These are phyloP conservation scores for Cryptotis parvus DNA, from an alignment of 2,113 vertebrate species.

Conservation along the genomic window DNA sequence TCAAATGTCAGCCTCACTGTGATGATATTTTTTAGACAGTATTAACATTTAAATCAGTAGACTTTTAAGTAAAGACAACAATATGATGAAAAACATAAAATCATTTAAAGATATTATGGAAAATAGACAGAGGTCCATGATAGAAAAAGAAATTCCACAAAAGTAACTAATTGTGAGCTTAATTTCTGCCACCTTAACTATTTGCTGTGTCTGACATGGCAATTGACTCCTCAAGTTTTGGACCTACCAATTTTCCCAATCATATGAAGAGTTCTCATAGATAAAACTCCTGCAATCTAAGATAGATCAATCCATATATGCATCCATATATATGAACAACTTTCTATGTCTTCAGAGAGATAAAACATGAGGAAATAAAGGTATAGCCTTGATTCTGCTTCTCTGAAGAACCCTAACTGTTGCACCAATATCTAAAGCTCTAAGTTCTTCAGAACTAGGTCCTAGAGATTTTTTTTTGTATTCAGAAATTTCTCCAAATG, in stretches of 20 bases:
- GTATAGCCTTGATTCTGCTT: not conserved
- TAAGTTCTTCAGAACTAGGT: not conserved
- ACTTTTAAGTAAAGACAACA: not conserved
- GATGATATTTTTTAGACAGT: not conserved
- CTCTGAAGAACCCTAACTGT: not conserved
- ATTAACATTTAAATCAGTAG: too few relatives aligned
- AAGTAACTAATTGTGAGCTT: too few relatives aligned
- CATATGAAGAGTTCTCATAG: not conserved
- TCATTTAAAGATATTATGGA: not conserved
- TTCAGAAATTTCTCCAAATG: not conserved
- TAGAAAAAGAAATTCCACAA: too few relatives aligned
- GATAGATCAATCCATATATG: not conserved
- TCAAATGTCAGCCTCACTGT: not conserved
- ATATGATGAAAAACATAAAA: not conserved
- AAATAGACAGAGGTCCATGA: not conserved
- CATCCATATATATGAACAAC: not conserved
- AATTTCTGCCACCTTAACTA: not conserved
- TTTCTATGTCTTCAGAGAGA: not conserved
- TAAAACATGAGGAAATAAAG: not conserved
- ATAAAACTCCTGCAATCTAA: not conserved
- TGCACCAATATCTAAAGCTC: not conserved
- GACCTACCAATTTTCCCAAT: not conserved
- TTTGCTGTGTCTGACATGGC: not conserved
- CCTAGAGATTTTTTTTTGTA: not conserved
- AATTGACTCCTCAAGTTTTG: not conserved